Base-by-base conservation (phyloP, 30 jellyfish, hydroid and myxozoan species). In the Aurelia aurita complex sp. Pacific region DNA sequence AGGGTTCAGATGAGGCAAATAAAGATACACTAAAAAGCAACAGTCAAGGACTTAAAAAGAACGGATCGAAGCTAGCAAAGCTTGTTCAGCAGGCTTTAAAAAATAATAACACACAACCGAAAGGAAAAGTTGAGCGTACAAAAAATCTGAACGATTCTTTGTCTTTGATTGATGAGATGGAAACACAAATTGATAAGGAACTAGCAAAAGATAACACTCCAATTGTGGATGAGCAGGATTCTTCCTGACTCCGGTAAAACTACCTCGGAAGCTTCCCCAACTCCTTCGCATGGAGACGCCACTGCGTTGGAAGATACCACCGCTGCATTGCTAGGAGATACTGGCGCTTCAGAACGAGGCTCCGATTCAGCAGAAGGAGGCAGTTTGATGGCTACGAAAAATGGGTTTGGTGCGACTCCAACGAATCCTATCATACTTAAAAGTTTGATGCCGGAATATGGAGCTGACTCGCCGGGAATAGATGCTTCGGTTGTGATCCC, bases 381-480 rank as follows among this genome's bases (percentile, higher is more conserved):
- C 11, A 10, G 80, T 0, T 35, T 57, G 1, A 12, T 63, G 23
- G 57, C 57, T 4, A 12, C 81, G 32, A 52, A n/a, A 10, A 19
- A 2, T 9, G 60, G 59, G 12, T 64, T 77, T 19, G 19, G 52
- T 46, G 81, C 80, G 11, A 5, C 80, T 10, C 89, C 89, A 14
- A 79, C 89, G 13, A 75, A 79, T 5, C 73, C 57, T 2, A 73
- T 84, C 33, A 67, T 79, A 9, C 82, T 84, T 6, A 84, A 84
- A 46, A 84, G 93, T 68, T 57, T 84, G 61, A 67, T 84, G 82
- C 93, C 93, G 50, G 93, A 84, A 61, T 84, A 84, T 55, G 80
- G 82, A 38, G 36, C 85, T 1, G 93, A 84, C 14, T 40, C 85
- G 0, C 87, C 93, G 3, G 93, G 93, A 42, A 63, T 84, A 9